These are phyloP conservation scores for Argya squamiceps DNA, from an alignment of 2,797 vertebrate species.

Conservation along the genomic window DNA sequence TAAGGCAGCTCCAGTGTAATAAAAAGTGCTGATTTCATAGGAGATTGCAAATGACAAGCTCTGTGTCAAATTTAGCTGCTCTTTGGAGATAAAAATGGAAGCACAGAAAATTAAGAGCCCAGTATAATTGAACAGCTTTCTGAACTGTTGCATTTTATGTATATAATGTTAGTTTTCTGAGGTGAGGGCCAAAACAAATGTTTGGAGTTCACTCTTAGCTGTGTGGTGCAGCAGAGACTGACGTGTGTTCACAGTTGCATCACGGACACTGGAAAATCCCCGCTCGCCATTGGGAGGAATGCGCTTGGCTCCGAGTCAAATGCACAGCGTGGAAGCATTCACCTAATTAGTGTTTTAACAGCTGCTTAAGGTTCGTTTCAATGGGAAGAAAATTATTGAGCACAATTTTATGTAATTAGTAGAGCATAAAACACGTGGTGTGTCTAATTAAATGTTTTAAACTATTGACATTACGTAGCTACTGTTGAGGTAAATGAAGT, in stretches of 20 bases:
- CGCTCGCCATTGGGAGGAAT: background rate
- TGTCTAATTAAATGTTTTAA: conserved; percentile 75
- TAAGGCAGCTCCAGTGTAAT: background rate
- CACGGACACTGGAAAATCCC: conserved; percentile 51
- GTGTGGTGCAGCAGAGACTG: conserved; percentile 5
- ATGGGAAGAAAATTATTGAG: conserved; percentile 70
- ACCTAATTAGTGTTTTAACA: conserved; percentile 76
- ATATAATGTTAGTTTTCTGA: conserved; percentile 34
- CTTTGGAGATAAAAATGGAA: conserved; percentile 44
- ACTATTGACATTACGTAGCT: conserved; percentile 73
- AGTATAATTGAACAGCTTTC: conserved; percentile 32
- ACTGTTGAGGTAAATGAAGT: conserved; percentile 72
- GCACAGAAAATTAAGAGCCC: background rate
- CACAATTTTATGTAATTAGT: conserved; percentile 73
- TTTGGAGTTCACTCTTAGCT: background rate
- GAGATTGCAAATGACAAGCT: conserved; percentile 4
- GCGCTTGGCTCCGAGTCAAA: conserved; percentile 11
- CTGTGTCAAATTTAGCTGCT: background rate
- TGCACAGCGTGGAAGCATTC: conserved; percentile 26
- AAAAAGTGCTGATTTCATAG: conserved; percentile 27
- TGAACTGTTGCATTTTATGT: conserved; percentile 31
- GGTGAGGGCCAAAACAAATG: conserved; percentile 54
- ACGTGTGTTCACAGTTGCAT: conserved; percentile 14
- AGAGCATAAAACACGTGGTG: conserved; percentile 73
- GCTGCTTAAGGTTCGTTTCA: conserved; percentile 69